These are phyloP conservation scores for Heloderma charlesbogerti DNA, from an alignment of 2,113 vertebrate genomes.

Conservation along the genomic window DNA sequence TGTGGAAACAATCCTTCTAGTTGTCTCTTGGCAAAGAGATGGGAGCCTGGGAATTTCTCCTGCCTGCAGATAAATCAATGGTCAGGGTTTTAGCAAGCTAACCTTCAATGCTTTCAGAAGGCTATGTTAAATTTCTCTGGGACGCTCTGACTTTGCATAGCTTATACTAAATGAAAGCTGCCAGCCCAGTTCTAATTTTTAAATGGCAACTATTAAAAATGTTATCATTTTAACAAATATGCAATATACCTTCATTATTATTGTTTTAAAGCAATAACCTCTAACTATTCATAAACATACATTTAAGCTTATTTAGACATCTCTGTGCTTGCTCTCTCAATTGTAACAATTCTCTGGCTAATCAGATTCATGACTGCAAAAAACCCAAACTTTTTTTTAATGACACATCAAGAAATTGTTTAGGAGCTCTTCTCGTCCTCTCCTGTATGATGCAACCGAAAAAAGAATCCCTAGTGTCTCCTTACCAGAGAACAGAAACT, in stretches of 20 bases:
- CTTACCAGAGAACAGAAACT: neutral
- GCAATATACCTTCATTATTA: neutral
- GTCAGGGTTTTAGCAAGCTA: conserved; percentile 32
- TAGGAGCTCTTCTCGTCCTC: neutral
- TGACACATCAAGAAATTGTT: too few species aligned
- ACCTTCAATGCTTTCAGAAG: conserved; percentile 35
- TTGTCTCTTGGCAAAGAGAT: conserved; percentile 67
- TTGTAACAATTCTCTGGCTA: neutral
- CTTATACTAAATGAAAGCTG: conserved; percentile 19
- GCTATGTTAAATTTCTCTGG: conserved; percentile 65
- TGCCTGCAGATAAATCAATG: conserved; percentile 60
- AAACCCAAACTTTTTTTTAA: neutral
- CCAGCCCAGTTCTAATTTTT: neutral
- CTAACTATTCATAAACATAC: neutral
- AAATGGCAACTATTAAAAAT: neutral
- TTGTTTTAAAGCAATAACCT: conserved; percentile 8
- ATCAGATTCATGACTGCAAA: neutral
- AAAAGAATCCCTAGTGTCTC: neutral
- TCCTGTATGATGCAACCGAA: neutral
- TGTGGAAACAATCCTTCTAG: conserved; percentile 47
- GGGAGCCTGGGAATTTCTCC: conserved; percentile 68
- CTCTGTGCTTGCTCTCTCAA: neutral
- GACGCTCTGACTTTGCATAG: conserved; percentile 54
- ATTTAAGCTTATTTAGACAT: neutral
- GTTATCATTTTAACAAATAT: neutral